A percentile compares a stretch with the other conserved stretches of the same genome.
phyloP scores from a whole-genome alignment of 2,113 vertebrate species.

The Acrocephalus arundinaceus region DNA sequence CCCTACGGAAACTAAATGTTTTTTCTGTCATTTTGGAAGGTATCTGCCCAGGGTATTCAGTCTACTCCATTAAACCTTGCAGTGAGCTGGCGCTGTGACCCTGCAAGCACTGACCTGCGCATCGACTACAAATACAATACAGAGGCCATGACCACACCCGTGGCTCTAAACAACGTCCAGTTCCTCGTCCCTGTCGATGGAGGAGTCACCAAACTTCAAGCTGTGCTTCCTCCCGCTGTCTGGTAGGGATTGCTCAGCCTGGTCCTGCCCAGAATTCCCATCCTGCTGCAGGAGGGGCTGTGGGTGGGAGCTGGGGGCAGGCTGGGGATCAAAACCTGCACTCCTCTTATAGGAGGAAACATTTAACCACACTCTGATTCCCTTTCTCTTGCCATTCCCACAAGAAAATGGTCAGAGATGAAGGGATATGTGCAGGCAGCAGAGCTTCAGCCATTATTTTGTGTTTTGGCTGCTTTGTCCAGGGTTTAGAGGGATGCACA shows the following conservation, averaged over 20 bases:
- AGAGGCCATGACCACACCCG: constrained; percentile 87
- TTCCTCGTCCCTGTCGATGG: constrained; percentile 92
- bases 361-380: rapidly evolving
- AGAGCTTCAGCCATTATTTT: neutral
- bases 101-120: constrained; percentile 89
- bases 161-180: constrained; percentile 91
- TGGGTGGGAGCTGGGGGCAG: neutral
- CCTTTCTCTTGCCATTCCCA: neutral
- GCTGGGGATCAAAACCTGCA: neutral
- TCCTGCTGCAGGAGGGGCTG: neutral
- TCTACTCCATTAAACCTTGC: constrained; percentile 96
- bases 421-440: neutral
- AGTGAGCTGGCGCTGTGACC: constrained; percentile 92
- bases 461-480: neutral
- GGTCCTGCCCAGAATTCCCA: rapidly evolving
- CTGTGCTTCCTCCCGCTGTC: constrained; percentile 91
- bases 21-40: constrained; percentile 79
- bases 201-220: constrained; percentile 87
- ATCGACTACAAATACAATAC: constrained; percentile 97
- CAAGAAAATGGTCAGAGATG: rapidly evolving
- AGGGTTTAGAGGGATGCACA: neutral
- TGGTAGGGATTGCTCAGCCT: constrained; percentile 77
- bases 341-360: neutral
- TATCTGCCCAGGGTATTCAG: constrained; percentile 92
- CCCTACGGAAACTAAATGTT: constrained; percentile 47